Percentiles rank a stretch among this genome's conserved stretches.
Conservation (phyloP, 2,888 invertebrate genomes). For the Choreutis nemorana region DNA sequence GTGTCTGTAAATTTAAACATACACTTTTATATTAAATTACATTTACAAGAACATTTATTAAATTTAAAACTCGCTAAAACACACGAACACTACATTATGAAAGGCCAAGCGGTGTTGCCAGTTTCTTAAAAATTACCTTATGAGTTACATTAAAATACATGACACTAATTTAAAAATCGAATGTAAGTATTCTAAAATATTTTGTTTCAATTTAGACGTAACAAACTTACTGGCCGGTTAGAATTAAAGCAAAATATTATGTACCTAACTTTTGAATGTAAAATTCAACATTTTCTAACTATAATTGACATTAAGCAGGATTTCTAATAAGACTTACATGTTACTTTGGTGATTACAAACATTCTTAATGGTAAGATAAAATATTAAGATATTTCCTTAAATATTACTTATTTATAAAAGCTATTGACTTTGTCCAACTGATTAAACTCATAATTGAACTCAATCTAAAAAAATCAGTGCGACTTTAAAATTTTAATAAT, state of each 20-base stretch:
- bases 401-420: too few species aligned
- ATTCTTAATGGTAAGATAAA: constrained; percentile 5
- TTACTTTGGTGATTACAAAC: constrained; percentile 7
- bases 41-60: constrained; percentile 27
- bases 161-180: too few species aligned
- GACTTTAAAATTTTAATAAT: constrained; percentile 12
- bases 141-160: too few species aligned
- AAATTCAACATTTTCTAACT: constrained; percentile 39
- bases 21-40: constrained; percentile 10
- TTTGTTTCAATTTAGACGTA: neutral
- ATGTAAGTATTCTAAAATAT: constrained; percentile 7
- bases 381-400: too few species aligned
- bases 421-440: too few species aligned
- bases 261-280: constrained; percentile 15
- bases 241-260: constrained; percentile 19
- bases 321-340: constrained; percentile 14
- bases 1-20: constrained; percentile 24
- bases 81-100: constrained; percentile 52
- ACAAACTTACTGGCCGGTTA: constrained; percentile 19
- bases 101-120: constrained; percentile 68
- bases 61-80: constrained; percentile 14
- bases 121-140: constrained; percentile 24
- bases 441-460: too few species aligned
- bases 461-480: too few species aligned
- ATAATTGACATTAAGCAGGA: constrained; percentile 64